Base-by-base conservation (phyloP, 1,140 invertebrate species). In the Drosophila pruinosa region DNA sequence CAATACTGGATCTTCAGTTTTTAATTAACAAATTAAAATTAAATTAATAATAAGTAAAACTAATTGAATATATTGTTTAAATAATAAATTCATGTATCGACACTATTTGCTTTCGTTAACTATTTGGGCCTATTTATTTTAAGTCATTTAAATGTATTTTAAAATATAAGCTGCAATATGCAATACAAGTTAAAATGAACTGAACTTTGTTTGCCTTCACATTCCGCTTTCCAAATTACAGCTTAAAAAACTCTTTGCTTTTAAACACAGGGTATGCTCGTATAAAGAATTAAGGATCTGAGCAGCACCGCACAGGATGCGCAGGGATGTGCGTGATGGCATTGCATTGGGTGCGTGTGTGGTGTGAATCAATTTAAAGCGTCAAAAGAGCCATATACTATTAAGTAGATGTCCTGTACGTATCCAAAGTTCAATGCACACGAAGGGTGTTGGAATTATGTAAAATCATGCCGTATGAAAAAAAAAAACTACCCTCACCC, bases 351-450 rank as follows among this genome's bases (percentile, higher is more conserved):
- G 52, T 80, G 74, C 68, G 86, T 89, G 72, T 45, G 69, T 72
- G 73, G 78, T 82, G 83, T 89, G 78, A 88, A 88, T 88, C 78
- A 88, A 88, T 88, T 88, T 88, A 89, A 88, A 88, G 78, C 82
- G 74, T 86, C 82, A 81, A 78, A 82, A 78, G 74, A 74, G 76
- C 61, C 72, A 15, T 76, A 76, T 58, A 77, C 52, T 71, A 78
- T 83, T 82, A 75, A 70, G 57, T 41, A 59, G 76, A 83, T 83
- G 75, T 83, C 80, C 79, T 69, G 54, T 36, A 19, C 34, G 17
- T 17, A 47, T 26, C 38, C 22, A 70, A 74, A 75, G 67, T 63
- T 78, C 68, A 65, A 41, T 59, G 67, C 72, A 47, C 12, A 48
- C 31, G 47, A 59, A 67, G 74, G 70, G 74, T 69, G 70, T 61